These are phyloP conservation scores for Leptothorax acervorum DNA, from an alignment of 2,888 invertebrate genomes.

Conservation along the genomic window DNA sequence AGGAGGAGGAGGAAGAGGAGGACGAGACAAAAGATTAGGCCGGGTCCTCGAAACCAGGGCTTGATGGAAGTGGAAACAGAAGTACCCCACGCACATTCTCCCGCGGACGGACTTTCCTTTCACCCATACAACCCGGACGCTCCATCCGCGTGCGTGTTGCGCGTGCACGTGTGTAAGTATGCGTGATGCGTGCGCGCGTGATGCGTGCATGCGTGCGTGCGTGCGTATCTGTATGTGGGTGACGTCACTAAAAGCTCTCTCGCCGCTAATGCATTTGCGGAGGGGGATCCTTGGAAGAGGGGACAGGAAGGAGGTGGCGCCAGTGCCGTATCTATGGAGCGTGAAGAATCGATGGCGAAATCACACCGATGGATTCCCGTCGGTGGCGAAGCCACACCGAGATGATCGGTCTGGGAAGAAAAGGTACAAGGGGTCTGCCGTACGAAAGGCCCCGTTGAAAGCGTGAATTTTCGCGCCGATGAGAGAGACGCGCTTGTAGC, in stretches of 20 bases:
- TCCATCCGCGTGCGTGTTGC: slow-evolving; percentile 34
- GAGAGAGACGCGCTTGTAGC: background rate
- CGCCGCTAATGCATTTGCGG: slow-evolving; percentile 84
- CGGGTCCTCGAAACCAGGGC: slow-evolving; percentile 73
- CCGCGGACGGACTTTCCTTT: slow-evolving; percentile 62
- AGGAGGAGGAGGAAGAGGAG: slow-evolving; percentile 40
- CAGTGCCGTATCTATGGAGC: slow-evolving; percentile 78
- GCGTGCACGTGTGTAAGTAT: background rate
- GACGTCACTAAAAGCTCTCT: slow-evolving; percentile 83
- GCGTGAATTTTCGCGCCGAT: slow-evolving; percentile 18
- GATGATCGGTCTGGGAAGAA: slow-evolving; percentile 11
- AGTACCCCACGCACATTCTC: slow-evolving; percentile 72
- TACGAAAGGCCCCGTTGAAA: slow-evolving; percentile 8
- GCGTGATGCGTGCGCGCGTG: background rate
- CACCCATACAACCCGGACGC: slow-evolving; percentile 66
- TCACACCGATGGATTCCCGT: slow-evolving; percentile 57
- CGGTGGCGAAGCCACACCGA: background rate
- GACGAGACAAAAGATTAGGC: slow-evolving; percentile 80
- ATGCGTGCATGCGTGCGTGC: slow-evolving; percentile 27
- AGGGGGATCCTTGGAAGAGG: slow-evolving; percentile 71
- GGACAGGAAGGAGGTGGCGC: slow-evolving; percentile 65
- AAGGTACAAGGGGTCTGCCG: background rate
- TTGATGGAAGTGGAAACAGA: slow-evolving; percentile 73
- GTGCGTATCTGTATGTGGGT: slow-evolving; percentile 69
- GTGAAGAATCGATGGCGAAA: slow-evolving; percentile 79